Evolutionary conservation across 2,797 vertebrate genomes (phyloP), one percentile per base, ranked within the genome.

Genomic region (Sebastolobus altivelis): DNA sequence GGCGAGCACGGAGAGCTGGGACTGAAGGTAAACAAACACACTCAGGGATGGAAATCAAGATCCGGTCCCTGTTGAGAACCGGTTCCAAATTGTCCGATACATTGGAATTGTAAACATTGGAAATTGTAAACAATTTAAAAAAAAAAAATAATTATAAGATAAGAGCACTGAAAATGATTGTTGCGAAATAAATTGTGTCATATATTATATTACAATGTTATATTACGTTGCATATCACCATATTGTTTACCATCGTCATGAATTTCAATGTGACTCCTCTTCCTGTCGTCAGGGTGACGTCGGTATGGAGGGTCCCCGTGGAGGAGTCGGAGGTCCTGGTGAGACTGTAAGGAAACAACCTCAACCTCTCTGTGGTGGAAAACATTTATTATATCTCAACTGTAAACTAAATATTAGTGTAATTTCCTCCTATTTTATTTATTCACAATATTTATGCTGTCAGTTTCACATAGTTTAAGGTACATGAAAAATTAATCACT

Each of bases 271-370:
- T 46, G 43, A 18, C 43, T 46, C 16, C 14, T 46, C 46, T 49
- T 49, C 46, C 18, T 49, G 18, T 80, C 40, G 8, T 2, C 89
- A 96, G 96, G 96, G 96, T 1, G 92, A 93, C 35, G 0, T 84
- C 2, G 95, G 95, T 6, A 90, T 96, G 81, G 88, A 92, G 13
- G 96, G 96, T 29, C 93, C 96, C 1, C 90, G 72, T 2, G 96
- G 96, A 72, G 94, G 92, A 87, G 94, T 93, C 7, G 96, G 95
- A 8, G 60, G 49, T 52, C n/a, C 66, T 29, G 96, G 95, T 81
- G 88, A 94, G 63, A 89, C 78, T 68, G 96, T 96, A 88, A 93
- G 94, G 85, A 92, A 55, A 74, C 43, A 25, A 35, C 54, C 54
- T 49, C 71, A 37, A 2, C 46, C 14, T 63, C 22, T 27, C 43